Evolutionary conservation across 2,797 vertebrate species (phyloP), one percentile per base, ranked within the genome.

Genomic region (Astyanax mexicanus): DNA sequence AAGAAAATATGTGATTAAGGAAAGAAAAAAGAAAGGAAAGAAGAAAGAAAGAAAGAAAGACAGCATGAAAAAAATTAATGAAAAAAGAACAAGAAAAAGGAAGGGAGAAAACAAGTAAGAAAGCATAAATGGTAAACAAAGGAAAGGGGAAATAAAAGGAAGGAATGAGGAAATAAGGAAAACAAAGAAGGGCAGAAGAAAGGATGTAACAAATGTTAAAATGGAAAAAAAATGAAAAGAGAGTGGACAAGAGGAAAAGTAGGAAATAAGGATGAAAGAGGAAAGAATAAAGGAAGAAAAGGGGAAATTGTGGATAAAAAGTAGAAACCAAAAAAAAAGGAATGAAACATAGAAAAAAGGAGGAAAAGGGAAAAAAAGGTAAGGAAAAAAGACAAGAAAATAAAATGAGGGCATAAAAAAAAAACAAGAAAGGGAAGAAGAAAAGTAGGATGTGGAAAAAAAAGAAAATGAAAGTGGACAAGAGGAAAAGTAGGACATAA

Each of bases 321-420:
- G 5, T 6, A 6, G 10, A 0, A 4, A 17, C 1, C 5, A 7
- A 7, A 6, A 5, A 23, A 51, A 3, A n/a, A 19, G 54, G 5
- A 52, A 25, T 25, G 11, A 21, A 6, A 54, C 6, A 6, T 4
- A 4, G 10, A 1, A 13, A 35, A 7, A 37, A 35, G 1, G 19
- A 11, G 38, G 15, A 37, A 23, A 13, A 12, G 21, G 9, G 58
- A 55, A 80, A 37, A 21, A 72, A 75, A 23, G 55, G n/a, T 35
- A 42, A 29, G 15, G 44, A 11, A 3, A 6, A 37, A 7, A 7
- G 7, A 37, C 6, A 7, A 7, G 7, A 6, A 7, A 7, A 7
- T 6, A 37, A 7, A 37, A 6, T 7, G 6, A 8, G 37, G 32
- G 2, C 23, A n/a, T 5, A 7, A 40, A 67, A 47, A 15, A 5